Conservation (phyloP, 2,888 invertebrate genomes). For the Epinotia nisella region DNA sequence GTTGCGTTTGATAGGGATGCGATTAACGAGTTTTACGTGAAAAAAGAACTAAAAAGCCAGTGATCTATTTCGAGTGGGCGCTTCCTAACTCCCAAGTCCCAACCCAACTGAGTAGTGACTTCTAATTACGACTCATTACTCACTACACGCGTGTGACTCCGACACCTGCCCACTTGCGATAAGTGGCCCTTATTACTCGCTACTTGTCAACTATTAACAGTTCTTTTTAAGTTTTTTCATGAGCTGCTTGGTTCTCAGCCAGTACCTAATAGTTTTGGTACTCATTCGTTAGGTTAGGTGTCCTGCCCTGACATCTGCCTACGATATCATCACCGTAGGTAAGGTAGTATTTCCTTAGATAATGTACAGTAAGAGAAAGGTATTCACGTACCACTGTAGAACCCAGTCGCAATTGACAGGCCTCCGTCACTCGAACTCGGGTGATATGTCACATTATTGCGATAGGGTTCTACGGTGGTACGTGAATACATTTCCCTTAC, state of each 20-base stretch:
- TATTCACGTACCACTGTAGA: too few species aligned
- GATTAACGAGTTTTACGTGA: too few species aligned
- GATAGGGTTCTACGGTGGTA: too few species aligned
- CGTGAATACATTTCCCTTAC: too few species aligned
- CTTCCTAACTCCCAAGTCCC: neutral
- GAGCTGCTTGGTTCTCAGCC: neutral
- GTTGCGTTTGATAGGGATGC: too few species aligned
- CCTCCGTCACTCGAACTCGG: too few species aligned
- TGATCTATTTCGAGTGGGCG: neutral
- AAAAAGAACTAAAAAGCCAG: neutral
- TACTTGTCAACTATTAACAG: neutral
- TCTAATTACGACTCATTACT: conserved; percentile 8
- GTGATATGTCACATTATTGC: too few species aligned
- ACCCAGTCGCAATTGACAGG: too few species aligned
- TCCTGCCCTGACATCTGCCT: conserved; percentile 5
- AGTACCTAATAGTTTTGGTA: neutral
- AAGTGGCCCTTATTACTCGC: neutral
- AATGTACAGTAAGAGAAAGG: too few species aligned
- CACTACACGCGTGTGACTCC: neutral
- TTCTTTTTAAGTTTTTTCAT: neutral
- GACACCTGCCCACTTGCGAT: neutral
- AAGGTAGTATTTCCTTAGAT: too few species aligned
- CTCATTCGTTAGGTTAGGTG: too few species aligned
- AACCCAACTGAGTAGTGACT: neutral
- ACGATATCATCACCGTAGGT: neutral